A percentile compares a stretch with the other conserved stretches of the same genome.
Conservation (phyloP, 2,888 invertebrate species). For the Tenthredo mesomela region DNA sequence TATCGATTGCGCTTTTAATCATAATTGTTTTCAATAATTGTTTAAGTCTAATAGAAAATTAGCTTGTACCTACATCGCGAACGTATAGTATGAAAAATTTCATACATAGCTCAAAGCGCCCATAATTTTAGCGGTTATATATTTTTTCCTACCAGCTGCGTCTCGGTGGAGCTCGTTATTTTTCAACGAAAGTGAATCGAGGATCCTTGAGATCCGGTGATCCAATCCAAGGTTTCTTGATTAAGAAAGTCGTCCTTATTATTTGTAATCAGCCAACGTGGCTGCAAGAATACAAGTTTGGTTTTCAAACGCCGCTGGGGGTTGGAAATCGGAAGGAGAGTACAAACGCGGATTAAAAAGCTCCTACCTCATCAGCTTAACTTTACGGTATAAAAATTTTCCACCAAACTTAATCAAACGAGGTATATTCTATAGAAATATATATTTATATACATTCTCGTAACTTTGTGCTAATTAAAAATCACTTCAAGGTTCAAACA, state of each 20-base stretch:
- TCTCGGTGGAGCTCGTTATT: constrained; percentile 18
- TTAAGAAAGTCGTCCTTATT: constrained; percentile 30
- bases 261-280: constrained; percentile 24
- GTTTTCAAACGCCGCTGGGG: neutral
- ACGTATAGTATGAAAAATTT: neutral
- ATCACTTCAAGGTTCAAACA: neutral
- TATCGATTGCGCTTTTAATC: neutral
- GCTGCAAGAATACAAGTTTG: neutral
- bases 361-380: neutral
- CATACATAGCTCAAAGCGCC: neutral
- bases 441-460: neutral
- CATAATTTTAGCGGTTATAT: neutral
- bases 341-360: neutral
- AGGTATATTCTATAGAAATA: neutral
- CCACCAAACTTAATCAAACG: neutral
- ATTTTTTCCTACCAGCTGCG: neutral
- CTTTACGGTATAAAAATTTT: neutral
- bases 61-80: neutral
- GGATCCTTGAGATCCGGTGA: constrained; percentile 69
- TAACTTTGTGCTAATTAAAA: neutral
- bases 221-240: neutral
- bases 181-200: constrained; percentile 70
- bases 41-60: neutral
- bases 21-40: neutral
- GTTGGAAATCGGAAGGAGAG: neutral